Evolutionary conservation across 1,140 invertebrate species (phyloP).

Genomic region (Adoxophyes honmai): DNA sequence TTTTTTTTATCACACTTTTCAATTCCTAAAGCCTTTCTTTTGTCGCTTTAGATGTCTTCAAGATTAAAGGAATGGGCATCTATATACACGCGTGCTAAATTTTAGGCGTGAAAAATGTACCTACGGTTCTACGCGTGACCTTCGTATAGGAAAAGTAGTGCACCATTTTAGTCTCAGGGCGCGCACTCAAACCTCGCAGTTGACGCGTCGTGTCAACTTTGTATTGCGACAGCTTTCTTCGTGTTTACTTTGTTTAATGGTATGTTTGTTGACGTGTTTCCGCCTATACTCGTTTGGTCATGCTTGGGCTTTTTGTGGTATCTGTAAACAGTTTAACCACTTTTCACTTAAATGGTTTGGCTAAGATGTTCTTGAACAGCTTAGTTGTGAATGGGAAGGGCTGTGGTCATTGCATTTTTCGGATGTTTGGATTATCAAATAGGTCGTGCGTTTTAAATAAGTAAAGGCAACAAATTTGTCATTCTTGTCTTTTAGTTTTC

Average conservation of each 20-base stretch:
- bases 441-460: not conserved
- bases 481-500: no score
- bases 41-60: no score
- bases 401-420: not conserved
- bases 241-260: conserved; percentile 32
- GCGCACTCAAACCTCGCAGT: not conserved
- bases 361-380: conserved; percentile 21
- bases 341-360: conserved; percentile 22
- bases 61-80: no score
- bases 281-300: conserved; percentile 19
- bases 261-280: conserved; percentile 27
- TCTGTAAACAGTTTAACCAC: conserved; percentile 19
- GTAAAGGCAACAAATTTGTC: not conserved
- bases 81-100: no score
- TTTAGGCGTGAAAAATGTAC: no score
- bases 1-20: no score
- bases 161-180: conserved; percentile 10
- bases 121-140: no score
- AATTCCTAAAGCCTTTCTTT: no score
- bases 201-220: not conserved
- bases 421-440: not conserved
- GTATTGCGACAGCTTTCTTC: conserved; percentile 21
- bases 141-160: conserved; percentile 15
- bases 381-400: not conserved
- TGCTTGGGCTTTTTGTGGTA: conserved; percentile 18